Base-by-base conservation (phyloP, 2,113 vertebrate genomes). In the Mionectes macconnelli region DNA sequence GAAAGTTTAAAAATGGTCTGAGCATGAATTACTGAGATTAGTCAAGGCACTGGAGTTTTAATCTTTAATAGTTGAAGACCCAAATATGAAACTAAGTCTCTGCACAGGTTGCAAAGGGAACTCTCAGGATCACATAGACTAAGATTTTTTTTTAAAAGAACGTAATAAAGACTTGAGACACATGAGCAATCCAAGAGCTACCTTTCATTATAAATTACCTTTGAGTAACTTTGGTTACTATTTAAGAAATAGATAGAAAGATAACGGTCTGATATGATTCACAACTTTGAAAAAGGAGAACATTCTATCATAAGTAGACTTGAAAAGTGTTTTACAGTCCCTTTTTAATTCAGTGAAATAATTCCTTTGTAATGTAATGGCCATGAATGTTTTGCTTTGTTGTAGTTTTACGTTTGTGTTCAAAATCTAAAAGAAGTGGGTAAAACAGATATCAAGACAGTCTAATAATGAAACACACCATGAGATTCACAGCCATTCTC, bases 21-120 rank as follows among this genome's bases (percentile, higher is more conserved):
- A 90, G 21, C 31, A 62, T 76, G 47, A 91, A 87, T 94, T 83
- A 85, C 28, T 6, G 2, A 90, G 63, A 74, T 95, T 84, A 91
- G 73, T 84, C 56, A 93, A 92, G 49, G 20, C 56, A 73, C 33
- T 74, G 24, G 37, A 86, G 22, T 87, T 90, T 66, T 49, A 92
- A 94, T 85, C 50, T 75, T 78, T 92, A 90, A 63, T 67, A 89
- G 45, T 39, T 56, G 76, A 80, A 89, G 69, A 89, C 0, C 0
- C 23, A 92, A 96, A 95, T 86, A 88, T 42, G 40, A 93, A 96
- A 87, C 78, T 80, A 87, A 84, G 67, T 75, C 57, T 81, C 77
- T 76, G 63, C 35, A 80, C 73, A 75, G 72, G 52, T 63, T 84
- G 44, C 37, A 90, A 87, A 93, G 24, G 42, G 35, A 87, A 73